Percentiles rank a stretch among this genome's conserved stretches.
Evolutionary conservation across 2,113 vertebrate species (phyloP).

Genomic region (Dromiciops gliroides): DNA sequence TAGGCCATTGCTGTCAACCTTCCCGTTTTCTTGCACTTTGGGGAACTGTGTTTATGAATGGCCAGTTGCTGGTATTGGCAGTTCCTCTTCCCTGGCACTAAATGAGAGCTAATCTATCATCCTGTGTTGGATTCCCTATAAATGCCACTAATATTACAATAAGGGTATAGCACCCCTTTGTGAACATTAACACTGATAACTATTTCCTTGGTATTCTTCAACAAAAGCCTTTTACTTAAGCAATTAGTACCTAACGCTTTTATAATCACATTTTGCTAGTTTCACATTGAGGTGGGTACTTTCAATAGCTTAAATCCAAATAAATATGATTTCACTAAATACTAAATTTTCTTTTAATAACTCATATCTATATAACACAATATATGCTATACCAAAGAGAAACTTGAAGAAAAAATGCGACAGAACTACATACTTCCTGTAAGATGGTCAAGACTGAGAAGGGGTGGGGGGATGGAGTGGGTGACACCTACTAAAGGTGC

Average conservation of each 20-base stretch:
- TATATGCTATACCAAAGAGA: neutral
- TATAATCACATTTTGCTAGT: constrained; percentile 42
- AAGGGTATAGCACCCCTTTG: constrained; percentile 14
- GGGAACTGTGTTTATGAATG: constrained; percentile 24
- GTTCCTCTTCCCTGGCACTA: neutral
- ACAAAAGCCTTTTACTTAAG: constrained; percentile 28
- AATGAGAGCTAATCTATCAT: neutral
- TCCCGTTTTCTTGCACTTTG: constrained; percentile 40
- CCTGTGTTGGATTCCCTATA: constrained; percentile 42
- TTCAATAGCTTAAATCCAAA: constrained; percentile 48
- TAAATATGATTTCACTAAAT: constrained; percentile 46
- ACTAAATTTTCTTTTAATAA: constrained; percentile 33
- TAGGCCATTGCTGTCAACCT: constrained; percentile 43
- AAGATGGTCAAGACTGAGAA: neutral
- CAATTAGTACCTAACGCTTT: constrained; percentile 6
- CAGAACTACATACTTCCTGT: neutral
- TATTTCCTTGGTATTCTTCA: constrained; percentile 49
- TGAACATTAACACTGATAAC: constrained; percentile 50
- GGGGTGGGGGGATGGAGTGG: neutral
- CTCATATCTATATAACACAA: constrained; percentile 36
- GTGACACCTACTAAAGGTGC: neutral
- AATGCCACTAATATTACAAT: constrained; percentile 22
- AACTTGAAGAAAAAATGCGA: neutral
- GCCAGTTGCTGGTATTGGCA: neutral
- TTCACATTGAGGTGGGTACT: constrained; percentile 35